Percentiles rank a stretch among this genome's conserved stretches.
These are phyloP conservation scores for Ptilodon capucinus DNA, from an alignment of 2,888 invertebrate genomes.

Conservation along the genomic window DNA sequence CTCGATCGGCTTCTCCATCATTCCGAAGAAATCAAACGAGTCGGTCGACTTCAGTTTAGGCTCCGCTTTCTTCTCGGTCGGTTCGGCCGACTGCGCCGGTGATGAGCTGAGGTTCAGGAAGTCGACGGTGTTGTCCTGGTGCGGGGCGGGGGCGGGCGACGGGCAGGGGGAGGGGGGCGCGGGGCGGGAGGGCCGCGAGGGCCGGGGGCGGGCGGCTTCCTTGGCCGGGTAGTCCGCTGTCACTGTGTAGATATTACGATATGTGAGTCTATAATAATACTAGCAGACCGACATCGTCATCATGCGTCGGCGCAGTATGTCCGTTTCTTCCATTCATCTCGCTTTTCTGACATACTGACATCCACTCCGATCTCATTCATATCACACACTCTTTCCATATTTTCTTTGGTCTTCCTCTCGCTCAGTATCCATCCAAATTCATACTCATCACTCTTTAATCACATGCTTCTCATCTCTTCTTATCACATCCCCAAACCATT, in stretches of 20 bases:
- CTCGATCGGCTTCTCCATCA: conserved; percentile 79
- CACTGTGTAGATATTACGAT: conserved; percentile 38
- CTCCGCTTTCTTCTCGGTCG: conserved; percentile 32
- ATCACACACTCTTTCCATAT: no score
- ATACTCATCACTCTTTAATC: no score
- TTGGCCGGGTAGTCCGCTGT: conserved; percentile 60
- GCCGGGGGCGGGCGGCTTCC: conserved; percentile 47
- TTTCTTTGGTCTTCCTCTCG: no score
- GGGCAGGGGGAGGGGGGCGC: conserved; percentile 39
- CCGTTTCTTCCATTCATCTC: no score
- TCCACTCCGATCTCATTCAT: no score
- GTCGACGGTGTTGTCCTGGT: conserved; percentile 52
- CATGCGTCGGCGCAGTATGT: no score
- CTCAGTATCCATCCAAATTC: no score
- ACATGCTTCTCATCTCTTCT: no score
- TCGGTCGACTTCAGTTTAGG: conserved; percentile 67
- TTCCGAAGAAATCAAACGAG: conserved; percentile 84
- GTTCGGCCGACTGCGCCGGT: conserved; percentile 11
- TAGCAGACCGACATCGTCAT: no score
- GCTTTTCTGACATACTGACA: no score
- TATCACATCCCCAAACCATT: no score
- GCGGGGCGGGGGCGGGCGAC: conserved; percentile 25
- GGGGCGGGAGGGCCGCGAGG: conserved; percentile 43
- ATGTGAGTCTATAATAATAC: no score
- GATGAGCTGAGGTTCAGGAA: conserved; percentile 56